Percentiles rank a stretch among this genome's conserved stretches.
Evolutionary conservation across 53 echinoderm and acorn worm genomes (phyloP).

Genomic region (Astropecten irregularis): DNA sequence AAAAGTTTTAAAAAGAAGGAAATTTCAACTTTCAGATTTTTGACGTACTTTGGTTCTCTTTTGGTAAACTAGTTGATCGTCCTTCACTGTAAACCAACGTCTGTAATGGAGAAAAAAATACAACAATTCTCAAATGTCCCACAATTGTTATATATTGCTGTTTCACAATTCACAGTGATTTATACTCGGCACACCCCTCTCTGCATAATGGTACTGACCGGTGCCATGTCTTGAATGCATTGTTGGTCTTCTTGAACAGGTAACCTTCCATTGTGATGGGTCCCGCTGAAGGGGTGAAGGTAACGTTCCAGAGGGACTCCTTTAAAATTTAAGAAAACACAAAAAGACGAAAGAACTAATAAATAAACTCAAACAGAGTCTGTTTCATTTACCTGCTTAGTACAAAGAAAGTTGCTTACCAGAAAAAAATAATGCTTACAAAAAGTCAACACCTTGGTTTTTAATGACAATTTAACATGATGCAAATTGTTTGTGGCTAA

Average conservation of each 20-base stretch:
- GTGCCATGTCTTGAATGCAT: slow-evolving; percentile 98
- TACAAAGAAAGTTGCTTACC: no score
- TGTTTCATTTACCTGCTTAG: no score
- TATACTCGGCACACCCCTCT: not conserved
- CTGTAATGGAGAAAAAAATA: slow-evolving; percentile 46
- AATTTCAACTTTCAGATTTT: no score
- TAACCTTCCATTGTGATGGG: slow-evolving; percentile 95
- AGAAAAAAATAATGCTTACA: no score
- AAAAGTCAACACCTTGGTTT: no score
- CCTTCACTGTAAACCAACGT: slow-evolving; percentile 90
- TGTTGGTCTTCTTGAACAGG: slow-evolving; percentile 96
- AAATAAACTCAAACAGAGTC: not conserved
- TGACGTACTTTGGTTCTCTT: slow-evolving; percentile 95
- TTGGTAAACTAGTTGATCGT: slow-evolving; percentile 91
- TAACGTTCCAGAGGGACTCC: slow-evolving; percentile 86
- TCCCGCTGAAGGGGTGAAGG: slow-evolving; percentile 67
- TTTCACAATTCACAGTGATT: no score
- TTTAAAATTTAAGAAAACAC: slow-evolving; percentile 28
- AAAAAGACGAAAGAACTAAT: not conserved
- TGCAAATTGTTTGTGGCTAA: no score
- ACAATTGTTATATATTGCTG: not conserved
- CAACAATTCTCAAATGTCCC: not conserved
- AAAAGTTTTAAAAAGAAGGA: no score
- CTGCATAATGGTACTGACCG: slow-evolving; percentile 61
- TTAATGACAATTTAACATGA: no score